These are phyloP conservation scores for Brenthis daphne DNA, from an alignment of 2,888 invertebrate species.

Conservation along the genomic window DNA sequence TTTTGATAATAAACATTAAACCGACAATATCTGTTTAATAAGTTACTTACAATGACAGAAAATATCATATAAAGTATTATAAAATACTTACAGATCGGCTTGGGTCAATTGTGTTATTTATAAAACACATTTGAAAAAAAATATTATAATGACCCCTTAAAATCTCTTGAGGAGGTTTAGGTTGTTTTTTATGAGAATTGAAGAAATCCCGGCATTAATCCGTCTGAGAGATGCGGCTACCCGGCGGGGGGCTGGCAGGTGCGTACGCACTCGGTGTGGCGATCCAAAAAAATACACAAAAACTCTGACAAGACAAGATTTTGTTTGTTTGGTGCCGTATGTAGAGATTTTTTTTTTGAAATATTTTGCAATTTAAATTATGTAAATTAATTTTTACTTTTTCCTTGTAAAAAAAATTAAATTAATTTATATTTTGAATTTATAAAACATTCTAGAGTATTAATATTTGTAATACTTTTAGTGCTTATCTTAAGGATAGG, in stretches of 20 bases:
- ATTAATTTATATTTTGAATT: too few species aligned
- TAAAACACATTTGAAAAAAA: constrained; percentile 42
- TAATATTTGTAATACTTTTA: too few species aligned
- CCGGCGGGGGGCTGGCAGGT: constrained; percentile 72
- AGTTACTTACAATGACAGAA: constrained; percentile 9
- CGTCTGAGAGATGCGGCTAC: constrained; percentile 60
- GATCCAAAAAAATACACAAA: constrained; percentile 47
- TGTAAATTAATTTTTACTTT: constrained; percentile 2
- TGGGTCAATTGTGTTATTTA: constrained; percentile 46
- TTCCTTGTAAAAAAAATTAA: background rate
- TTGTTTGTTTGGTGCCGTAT: constrained; percentile 40
- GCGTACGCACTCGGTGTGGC: constrained; percentile 54
- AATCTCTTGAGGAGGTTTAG: constrained; percentile 45
- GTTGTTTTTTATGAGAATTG: constrained; percentile 49
- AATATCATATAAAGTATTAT: constrained; percentile 9
- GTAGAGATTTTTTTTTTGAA: constrained; percentile 10
- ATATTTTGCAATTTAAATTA: constrained; percentile 23
- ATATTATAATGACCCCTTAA: constrained; percentile 49
- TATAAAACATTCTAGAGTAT: too few species aligned
- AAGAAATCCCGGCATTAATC: constrained; percentile 67
- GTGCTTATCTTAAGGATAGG: too few species aligned
- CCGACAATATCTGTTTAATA: constrained; percentile 11
- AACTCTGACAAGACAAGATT: constrained; percentile 42
- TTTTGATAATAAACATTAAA: constrained; percentile 14
- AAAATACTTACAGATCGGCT: constrained; percentile 33